Base-by-base conservation (phyloP, 2,113 vertebrate genomes). In the Oceanodroma tethys region DNA sequence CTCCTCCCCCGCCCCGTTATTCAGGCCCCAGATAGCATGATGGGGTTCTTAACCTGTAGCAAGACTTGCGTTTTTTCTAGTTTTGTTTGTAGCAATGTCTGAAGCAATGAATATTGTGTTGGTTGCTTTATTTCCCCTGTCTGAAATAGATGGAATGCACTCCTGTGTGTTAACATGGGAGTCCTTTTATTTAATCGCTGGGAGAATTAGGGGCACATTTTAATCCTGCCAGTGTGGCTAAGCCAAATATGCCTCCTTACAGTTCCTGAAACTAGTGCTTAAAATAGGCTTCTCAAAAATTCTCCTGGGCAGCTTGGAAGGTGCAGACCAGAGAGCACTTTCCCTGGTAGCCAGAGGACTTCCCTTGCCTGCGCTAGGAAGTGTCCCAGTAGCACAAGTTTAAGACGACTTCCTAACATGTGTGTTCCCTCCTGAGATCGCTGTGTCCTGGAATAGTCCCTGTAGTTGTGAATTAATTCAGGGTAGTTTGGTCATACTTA, bases 281-380 rank as follows among this genome's bases (percentile, higher is more conserved):
- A 87, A 92, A 97, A 90, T 60, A 89, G 93, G 30, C 47, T 89
- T 21, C 83, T 89, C 93, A 75, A 89, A 72, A 75, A 16, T 91
- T 60, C 66, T 62, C 13, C 10, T 55, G 38, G 12, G 25, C 86
- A 13, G 22, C 45, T 92, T 90, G 71, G 48, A 66, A 81, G 70
- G 50, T 83, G 81, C n/a, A 42, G 40, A 40, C 25, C 43, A 47
- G 56, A 71, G 65, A 52, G 43, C 0, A 1, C 40, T 91, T 90
- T 86, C 27, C 25, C 21, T 47, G 8, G 10, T 55, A 81, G 56
- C n/a, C 30, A 43, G 56, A 74, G 66, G 38, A 50, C 65, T 71
- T 85, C 48, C 34, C 32, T 81, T 73, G 42, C 11, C 36, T 73
- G 53, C 3, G 1, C 34, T 40, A 22, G 62, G 84, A 70, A 42